Base-by-base conservation (phyloP, 1,140 invertebrate species). In the Leptopilina boulardi region DNA sequence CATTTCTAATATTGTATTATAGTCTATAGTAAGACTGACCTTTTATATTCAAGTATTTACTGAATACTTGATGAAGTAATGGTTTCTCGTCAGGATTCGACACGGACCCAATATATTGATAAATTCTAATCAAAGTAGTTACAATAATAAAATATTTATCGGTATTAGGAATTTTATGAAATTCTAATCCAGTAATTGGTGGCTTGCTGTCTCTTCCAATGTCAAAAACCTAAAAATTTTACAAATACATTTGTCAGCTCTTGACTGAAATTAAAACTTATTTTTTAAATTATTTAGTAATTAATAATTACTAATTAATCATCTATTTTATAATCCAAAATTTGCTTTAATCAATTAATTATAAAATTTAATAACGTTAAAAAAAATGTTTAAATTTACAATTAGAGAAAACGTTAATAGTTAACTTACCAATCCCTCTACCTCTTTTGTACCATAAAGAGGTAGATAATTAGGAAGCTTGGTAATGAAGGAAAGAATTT, bases 121-220 rank as follows among this genome's bases (percentile, higher is more conserved):
- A 98, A 56, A 98, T 91, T 75, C 95, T 92, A 73, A 94, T 95
- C 0, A 95, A 92, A 21, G 97, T 98, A 0, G 97, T 96, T 0
- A 95, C 95, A 77, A 98, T 94, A 47, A 99, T 94, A 71, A 96
- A 93, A 85, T 95, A 96, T 83, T 93, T 95, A 73, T 94, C 94
- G 0, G 93, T 92, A 79, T 93, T 93, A 5, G 94, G 92, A 44
- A 96, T 89, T 86, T 94, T 94, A 84, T 96, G 94, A 87, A 97
- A 96, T 86, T 97, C 95, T 56, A 99, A 91, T 0, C 96, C 96
- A 56, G 96, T 98, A 42, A 99, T 96, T 0, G 96, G 94, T 70
- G 94, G 95, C 66, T 95, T 93, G 56, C 91, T 91, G 8, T 89
- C 85, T 91, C 95, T 94, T 10, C 96, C 96, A 77, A 98, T 93